Evolutionary conservation across 2,888 invertebrate genomes (phyloP).

Genomic region (Leistus spinibarbis): DNA sequence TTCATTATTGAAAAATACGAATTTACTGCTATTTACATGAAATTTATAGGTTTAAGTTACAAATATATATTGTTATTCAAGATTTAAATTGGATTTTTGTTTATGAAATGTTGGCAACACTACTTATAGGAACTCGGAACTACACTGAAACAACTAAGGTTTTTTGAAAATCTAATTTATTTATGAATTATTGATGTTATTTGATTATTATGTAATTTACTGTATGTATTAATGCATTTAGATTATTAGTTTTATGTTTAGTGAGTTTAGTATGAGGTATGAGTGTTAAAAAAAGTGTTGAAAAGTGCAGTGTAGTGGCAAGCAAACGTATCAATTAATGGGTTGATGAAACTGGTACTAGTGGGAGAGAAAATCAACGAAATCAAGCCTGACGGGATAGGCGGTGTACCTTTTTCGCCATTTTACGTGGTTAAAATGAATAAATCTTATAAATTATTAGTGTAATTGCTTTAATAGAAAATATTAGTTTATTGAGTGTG

Average conservation of each 20-base stretch:
- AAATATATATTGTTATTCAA: too few relatives aligned
- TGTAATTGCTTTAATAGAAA: conserved; percentile 18
- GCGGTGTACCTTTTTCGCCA: conserved; percentile 36
- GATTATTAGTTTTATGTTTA: background rate
- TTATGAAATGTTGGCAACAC: background rate
- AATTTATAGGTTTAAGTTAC: too few relatives aligned
- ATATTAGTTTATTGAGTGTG: conserved; percentile 29
- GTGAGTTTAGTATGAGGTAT: background rate
- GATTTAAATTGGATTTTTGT: background rate
- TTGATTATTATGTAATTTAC: background rate
- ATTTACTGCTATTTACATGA: too few relatives aligned
- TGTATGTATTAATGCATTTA: background rate
- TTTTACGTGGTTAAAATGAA: conserved; percentile 39
- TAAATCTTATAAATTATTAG: conserved; percentile 27
- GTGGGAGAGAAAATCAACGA: conserved; percentile 12
- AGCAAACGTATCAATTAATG: conserved; percentile 23
- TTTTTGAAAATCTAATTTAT: background rate
- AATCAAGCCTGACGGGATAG: conserved; percentile 38
- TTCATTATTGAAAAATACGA: too few relatives aligned
- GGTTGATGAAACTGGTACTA: conserved; percentile 12
- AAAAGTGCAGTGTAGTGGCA: background rate
- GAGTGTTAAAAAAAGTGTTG: background rate
- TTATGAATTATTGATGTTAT: background rate
- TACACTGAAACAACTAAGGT: background rate
- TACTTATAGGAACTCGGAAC: background rate